A percentile compares a stretch with the other conserved stretches of the same genome.
Conservation (phyloP, 1,140 invertebrate genomes). For the Orussus abietinus region DNA sequence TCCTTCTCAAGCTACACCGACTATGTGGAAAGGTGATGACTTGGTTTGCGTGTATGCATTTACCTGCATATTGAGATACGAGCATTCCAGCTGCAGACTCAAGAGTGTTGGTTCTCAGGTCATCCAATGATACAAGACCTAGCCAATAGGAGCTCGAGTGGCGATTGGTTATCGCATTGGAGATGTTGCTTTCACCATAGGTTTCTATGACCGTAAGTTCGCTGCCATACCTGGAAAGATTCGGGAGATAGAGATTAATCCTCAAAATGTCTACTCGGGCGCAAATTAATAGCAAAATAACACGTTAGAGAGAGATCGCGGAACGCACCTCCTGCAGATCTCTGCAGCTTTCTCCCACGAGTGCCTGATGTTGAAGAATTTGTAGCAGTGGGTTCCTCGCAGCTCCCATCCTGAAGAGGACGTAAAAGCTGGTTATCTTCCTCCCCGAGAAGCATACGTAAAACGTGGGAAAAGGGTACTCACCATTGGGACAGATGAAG, state of each 20-base stretch:
- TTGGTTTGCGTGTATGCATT: no score
- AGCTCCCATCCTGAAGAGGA: conserved; percentile 82
- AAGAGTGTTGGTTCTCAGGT: conserved; percentile 86
- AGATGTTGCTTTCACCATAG: conserved; percentile 88
- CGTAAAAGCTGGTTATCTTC: conserved; percentile 8
- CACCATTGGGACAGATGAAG: conserved; percentile 67
- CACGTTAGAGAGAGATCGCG: not conserved
- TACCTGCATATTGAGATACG: conserved; percentile 86
- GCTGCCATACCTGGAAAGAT: conserved; percentile 78
- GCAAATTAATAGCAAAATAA: not conserved
- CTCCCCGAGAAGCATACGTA: not conserved
- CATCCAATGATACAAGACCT: conserved; percentile 83
- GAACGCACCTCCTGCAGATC: conserved; percentile 84
- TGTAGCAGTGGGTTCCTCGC: conserved; percentile 87
- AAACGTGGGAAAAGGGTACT: conserved; percentile 40
- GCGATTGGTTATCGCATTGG: conserved; percentile 68
- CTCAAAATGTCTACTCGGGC: no score
- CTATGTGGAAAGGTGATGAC: no score
- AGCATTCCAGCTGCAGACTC: conserved; percentile 88
- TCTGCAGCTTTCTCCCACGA: conserved; percentile 94
- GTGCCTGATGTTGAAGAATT: conserved; percentile 93
- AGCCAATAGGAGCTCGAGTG: conserved; percentile 76
- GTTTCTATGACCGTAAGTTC: conserved; percentile 86
- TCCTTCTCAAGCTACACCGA: no score
- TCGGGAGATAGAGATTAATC: no score